These are phyloP conservation scores for Varanus salvator DNA, from an alignment of 2,113 vertebrate genomes.

Conservation along the genomic window DNA sequence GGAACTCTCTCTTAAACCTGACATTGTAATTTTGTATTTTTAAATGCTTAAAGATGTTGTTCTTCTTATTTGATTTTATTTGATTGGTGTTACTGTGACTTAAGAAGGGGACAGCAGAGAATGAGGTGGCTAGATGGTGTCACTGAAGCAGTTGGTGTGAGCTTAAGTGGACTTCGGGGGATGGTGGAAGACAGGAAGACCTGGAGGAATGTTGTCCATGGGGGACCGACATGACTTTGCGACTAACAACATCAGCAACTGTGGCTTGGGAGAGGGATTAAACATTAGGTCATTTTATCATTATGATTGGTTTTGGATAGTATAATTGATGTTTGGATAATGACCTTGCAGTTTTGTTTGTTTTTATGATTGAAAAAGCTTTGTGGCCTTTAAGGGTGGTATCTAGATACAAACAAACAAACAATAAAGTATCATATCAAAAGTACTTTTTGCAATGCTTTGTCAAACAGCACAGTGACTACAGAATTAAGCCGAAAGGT, in stretches of 20 bases:
- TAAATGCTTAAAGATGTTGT: background rate
- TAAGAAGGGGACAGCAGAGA: too few species aligned
- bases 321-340: background rate
- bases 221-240: too few species aligned
- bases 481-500: background rate
- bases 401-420: background rate
- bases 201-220: too few species aligned
- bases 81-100: background rate
- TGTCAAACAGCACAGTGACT: background rate
- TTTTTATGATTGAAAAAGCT: background rate
- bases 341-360: background rate
- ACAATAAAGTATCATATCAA: background rate
- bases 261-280: background rate
- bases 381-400: background rate
- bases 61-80: background rate
- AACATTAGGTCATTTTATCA: background rate
- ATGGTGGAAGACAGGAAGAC: too few species aligned
- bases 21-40: background rate
- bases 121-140: too few species aligned
- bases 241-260: too few species aligned
- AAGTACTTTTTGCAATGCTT: background rate
- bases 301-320: background rate
- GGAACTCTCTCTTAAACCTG: background rate
- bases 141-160: too few species aligned
- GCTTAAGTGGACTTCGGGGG: too few species aligned